Conservation (phyloP, 2,113 vertebrate species). For the Vulpes vulpes region DNA sequence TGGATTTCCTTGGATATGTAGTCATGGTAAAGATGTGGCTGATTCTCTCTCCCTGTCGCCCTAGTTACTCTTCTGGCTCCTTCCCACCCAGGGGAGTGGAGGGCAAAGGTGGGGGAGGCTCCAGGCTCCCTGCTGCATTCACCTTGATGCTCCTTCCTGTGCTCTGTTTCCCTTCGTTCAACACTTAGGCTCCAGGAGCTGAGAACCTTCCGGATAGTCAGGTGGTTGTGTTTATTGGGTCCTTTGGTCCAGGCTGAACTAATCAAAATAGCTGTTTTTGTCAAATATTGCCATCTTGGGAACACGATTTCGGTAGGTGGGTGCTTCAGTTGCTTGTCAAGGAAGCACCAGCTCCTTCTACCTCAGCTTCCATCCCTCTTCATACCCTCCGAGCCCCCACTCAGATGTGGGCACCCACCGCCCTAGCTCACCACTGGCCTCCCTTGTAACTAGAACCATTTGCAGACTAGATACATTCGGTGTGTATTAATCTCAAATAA, state of each 20-base stretch:
- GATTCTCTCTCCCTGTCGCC: rapidly evolving
- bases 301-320: neutral
- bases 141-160: neutral
- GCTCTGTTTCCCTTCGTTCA: neutral
- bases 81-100: rapidly evolving
- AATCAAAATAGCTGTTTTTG: neutral
- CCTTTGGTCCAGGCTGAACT: too few relatives aligned
- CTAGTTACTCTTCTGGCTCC: rapidly evolving
- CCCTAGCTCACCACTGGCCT: neutral
- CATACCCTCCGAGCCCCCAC: rapidly evolving
- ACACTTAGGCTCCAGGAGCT: neutral
- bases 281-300: neutral
- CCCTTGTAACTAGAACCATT: neutral
- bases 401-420: rapidly evolving
- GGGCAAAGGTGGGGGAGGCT: too few relatives aligned
- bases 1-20: neutral
- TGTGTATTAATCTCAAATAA: too few relatives aligned
- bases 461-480: neutral
- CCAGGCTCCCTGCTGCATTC: neutral
- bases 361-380: rapidly evolving
- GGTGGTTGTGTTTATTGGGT: rapidly evolving
- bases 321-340: neutral
- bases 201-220: neutral
- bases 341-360: neutral
- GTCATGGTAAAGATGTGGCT: neutral